Base-by-base conservation (phyloP, 2,113 vertebrate species). In the Garra rufa region DNA sequence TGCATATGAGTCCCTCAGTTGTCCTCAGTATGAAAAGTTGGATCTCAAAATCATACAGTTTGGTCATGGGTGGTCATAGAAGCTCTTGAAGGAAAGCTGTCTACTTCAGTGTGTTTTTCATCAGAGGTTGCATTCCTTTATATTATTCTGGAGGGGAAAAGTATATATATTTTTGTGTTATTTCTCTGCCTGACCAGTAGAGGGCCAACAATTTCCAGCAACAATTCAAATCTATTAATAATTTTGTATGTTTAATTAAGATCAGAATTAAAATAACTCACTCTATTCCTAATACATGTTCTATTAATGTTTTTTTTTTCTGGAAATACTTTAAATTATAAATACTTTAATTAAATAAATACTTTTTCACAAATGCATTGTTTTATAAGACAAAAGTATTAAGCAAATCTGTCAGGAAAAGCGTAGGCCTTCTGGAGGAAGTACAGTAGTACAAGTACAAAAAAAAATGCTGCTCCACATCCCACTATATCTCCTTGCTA, bases 201-300 rank as follows among this genome's bases (percentile, higher is more conserved):
- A 59, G 76, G 76, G 76, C 34, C 52, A 57, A 59, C 21, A 55
- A 43, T 77, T 77, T 77, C 34, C 52, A n/a, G 26, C 50, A 0
- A 73, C 44, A 48, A 15, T 44, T 71, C 11, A 44, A 8, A 7
- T 4, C 21, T 2, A 46, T 44, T 46, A 73, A 44, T 44, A 3
- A 73, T 26, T 24, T 24, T 24, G 41, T n/a, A 71, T 1, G n/a
- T 73, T 44, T 70, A 63, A 70, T 43, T 73, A 73, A 14, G 6
- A 1, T n/a, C 67, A 69, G 9, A 38, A 41, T 38, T 38, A 21
- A 38, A 69, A 38, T 4, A 69, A 11, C 65, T 67, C 15, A 9
- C 63, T 38, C 8, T 69, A 9, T 41, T 11, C 34, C 67, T 41
- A 41, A 41, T 21, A 41, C 34, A 70, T 70, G 21, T 30, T 13